Base-by-base conservation (phyloP, 2,797 vertebrate species). In the Luscinia megarhynchos region DNA sequence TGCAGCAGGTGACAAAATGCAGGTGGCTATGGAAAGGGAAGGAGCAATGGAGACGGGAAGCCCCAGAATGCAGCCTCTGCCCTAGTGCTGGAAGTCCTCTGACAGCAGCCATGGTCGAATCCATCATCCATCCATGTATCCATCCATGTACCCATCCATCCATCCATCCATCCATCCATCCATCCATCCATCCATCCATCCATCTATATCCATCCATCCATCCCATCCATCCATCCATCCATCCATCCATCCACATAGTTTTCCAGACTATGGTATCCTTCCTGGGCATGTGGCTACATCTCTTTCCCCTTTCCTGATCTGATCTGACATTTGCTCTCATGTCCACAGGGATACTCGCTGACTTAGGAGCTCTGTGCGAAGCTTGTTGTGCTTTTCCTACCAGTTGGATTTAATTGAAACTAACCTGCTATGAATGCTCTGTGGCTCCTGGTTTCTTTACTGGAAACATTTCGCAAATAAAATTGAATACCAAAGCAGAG, bases 321-420 rank as follows among this genome's bases (percentile, higher is more conserved):
- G 16, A 27, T 30, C 4, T 50, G 46, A n/a, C 1, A 0, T 70
- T 86, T 77, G 15, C n/a, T n/a, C 23, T 61, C 12, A 1, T 17
- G 63, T n/a, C 36, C 46, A 8, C 2, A 1, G 27, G n/a, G 63
- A 57, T 34, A 10, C 8, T 0, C n/a, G 0, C 32, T 73, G 68
- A 24, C 48, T 83, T 69, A 21, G 6, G 0, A 4, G 50, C 1
- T 3, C 53, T 30, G 38, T 32, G 15, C 75, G 32, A 59, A 75
- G 57, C 40, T 66, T 59, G 6, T 41, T 27, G 41, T 57, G 23
- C 66, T 55, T 84, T 75, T 27, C 45, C 18, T 45, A 6, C 40
- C 14, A 26, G 54, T 38, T n/a, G n/a, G n/a, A n/a, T n/a, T n/a
- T n/a, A n/a, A n/a, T n/a, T n/a, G n/a, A n/a, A n/a, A n/a, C n/a